phyloP scores from a whole-genome alignment of 2,888 invertebrate species.

The Ischnus inquisitorius region DNA sequence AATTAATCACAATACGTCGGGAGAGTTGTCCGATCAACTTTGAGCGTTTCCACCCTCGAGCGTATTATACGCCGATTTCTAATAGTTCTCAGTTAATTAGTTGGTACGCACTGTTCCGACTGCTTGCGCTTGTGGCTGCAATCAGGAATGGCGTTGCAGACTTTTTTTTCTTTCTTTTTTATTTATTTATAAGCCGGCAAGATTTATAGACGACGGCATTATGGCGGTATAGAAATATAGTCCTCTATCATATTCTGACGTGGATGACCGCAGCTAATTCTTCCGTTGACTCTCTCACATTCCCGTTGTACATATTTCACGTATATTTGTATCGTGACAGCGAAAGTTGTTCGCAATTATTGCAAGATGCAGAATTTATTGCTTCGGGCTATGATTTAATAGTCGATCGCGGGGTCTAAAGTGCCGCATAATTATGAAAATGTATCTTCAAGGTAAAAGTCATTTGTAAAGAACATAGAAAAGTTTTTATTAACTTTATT shows the following conservation, averaged over 20 bases:
- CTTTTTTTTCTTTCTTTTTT: slow-evolving; percentile 36
- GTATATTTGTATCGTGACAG: slow-evolving; percentile 41
- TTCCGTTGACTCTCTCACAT: slow-evolving; percentile 49
- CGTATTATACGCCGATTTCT: slow-evolving; percentile 63
- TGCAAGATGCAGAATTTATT: slow-evolving; percentile 2
- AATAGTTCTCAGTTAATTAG: slow-evolving; percentile 65
- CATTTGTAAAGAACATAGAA: not conserved
- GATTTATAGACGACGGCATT: slow-evolving; percentile 62
- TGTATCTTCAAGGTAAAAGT: not conserved
- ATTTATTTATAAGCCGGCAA: slow-evolving; percentile 17
- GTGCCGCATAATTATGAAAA: not conserved
- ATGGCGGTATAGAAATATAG: slow-evolving; percentile 54
- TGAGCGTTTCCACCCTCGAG: slow-evolving; percentile 63
- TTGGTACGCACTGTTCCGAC: slow-evolving; percentile 2
- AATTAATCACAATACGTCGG: slow-evolving; percentile 70
- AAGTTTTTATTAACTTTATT: not conserved
- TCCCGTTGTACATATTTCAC: slow-evolving; percentile 19
- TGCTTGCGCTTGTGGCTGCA: slow-evolving; percentile 35
- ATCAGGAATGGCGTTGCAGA: slow-evolving; percentile 55
- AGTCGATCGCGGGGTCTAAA: not conserved
- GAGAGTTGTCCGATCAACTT: slow-evolving; percentile 62
- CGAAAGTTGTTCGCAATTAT: slow-evolving; percentile 32
- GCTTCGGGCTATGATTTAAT: not conserved
- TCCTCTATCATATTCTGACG: slow-evolving; percentile 64
- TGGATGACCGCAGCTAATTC: slow-evolving; percentile 63